Evolutionary conservation across 2,797 vertebrate genomes (phyloP), one percentile per base, ranked within the genome.

Genomic region (Thunnus albacares): DNA sequence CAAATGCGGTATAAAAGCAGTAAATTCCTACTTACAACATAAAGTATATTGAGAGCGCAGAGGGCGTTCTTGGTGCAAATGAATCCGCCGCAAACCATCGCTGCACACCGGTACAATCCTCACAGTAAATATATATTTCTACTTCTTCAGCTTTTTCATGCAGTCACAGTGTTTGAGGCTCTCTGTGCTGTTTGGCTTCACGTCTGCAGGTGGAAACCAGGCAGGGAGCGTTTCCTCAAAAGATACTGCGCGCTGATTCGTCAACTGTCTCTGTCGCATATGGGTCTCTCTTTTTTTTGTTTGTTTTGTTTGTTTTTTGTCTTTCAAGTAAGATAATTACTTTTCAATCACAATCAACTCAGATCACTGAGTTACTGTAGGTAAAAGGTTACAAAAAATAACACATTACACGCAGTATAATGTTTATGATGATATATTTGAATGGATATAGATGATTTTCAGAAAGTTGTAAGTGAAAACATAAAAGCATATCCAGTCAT

Each of bases 71-170:
- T 93, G 62, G 90, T 87, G 89, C 93, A 93, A 22, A 65, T 0
- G 66, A 87, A 93, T 45, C 91, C 91, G 5, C 89, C 91, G 65
- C 90, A 93, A 41, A 88, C 87, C 89, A 93, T 92, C 55, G 45
- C 28, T 70, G 86, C 47, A 28, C 45, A 0, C 17, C 51, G 30
- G 17, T 1, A 0, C 7, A 14, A 17, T 49, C 47, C 77, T 30
- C 26, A 0, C 12, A 18, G 3, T n/a, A 43, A 1, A 5, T 41
- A 22, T 20, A 1, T 4, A 4, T 22, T 14, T 26, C 6, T 13
- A 6, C 33, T 49, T 2, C 18, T 43, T 0, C n/a, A 5, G 33
- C n/a, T 6, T 33, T 17, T 17, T 14, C 55, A 9, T 38, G 35
- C 43, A 3, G 3, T 0, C 24, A 60, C 45, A 0, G 26, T 4